Conservation (phyloP, 1,140 invertebrate species). For the Papilio xuthus region DNA sequence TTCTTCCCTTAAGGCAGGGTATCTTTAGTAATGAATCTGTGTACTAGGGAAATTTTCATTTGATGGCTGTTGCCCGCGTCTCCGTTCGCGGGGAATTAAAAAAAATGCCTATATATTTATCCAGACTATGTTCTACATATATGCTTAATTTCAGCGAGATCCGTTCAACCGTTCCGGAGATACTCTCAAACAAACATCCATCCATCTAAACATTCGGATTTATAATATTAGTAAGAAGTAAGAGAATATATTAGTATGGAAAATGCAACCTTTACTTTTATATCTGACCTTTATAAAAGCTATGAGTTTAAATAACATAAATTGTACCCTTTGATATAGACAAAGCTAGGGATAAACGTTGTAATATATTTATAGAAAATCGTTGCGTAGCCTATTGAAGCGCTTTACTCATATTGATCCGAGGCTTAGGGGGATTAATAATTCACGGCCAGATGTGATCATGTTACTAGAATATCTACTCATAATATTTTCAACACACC, state of each 20-base stretch:
- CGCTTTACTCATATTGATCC: constrained; percentile 19
- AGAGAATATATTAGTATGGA: not conserved
- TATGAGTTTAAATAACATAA: not conserved
- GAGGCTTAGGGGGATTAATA: constrained; percentile 8
- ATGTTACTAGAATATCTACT: not conserved
- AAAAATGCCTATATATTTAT: too few species aligned
- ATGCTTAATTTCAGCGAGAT: too few species aligned
- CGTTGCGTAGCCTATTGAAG: constrained; percentile 1
- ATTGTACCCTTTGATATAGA: not conserved
- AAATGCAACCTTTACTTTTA: not conserved
- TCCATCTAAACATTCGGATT: too few species aligned
- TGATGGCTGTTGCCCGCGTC: too few species aligned
- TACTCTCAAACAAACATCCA: too few species aligned
- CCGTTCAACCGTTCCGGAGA: too few species aligned
- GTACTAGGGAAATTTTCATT: too few species aligned
- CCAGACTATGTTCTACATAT: too few species aligned
- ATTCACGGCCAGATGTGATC: constrained; percentile 20
- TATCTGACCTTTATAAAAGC: not conserved
- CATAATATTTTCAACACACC: not conserved
- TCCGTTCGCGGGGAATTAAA: too few species aligned
- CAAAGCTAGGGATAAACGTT: not conserved
- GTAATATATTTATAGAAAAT: constrained; percentile 1
- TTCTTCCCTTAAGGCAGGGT: too few species aligned
- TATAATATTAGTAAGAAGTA: too few species aligned
- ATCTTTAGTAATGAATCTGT: too few species aligned